phyloP scores from a whole-genome alignment of 1,140 invertebrate species.

The Eriosoma lanigerum region DNA sequence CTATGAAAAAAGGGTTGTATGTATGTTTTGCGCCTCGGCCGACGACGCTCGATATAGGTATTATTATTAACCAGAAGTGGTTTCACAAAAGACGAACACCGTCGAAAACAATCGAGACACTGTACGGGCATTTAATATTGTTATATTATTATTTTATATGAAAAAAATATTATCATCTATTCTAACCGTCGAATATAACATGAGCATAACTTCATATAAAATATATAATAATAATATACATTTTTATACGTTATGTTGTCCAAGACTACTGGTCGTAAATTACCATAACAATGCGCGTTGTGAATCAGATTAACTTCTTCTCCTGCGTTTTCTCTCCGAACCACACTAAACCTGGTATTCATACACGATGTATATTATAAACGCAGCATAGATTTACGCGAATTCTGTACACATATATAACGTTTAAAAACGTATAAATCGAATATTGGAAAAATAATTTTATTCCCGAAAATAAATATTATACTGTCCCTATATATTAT shows the following conservation, averaged over 20 bases:
- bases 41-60: too few relatives aligned
- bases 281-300: conserved; percentile 17
- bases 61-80: background rate
- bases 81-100: conserved; percentile 23
- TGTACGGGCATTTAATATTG: too few relatives aligned
- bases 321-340: background rate
- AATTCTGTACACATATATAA: background rate
- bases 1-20: conserved; percentile 5
- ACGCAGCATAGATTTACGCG: too few relatives aligned
- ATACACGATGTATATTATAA: background rate
- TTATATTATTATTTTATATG: too few relatives aligned
- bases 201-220: too few relatives aligned
- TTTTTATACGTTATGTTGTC: too few relatives aligned
- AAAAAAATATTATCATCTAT: too few relatives aligned
- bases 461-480: conserved; percentile 21
- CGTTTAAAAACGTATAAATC: conserved; percentile 17
- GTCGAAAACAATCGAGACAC: too few relatives aligned
- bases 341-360: background rate
- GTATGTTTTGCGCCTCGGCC: background rate
- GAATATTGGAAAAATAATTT: background rate
- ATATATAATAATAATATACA: too few relatives aligned
- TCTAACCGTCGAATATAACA: too few relatives aligned
- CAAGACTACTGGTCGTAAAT: conserved; percentile 9
- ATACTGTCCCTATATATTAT: conserved; percentile 7
- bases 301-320: conserved; percentile 23